Conservation (phyloP, 2,888 invertebrate species). For the Drosophila demipolita region DNA sequence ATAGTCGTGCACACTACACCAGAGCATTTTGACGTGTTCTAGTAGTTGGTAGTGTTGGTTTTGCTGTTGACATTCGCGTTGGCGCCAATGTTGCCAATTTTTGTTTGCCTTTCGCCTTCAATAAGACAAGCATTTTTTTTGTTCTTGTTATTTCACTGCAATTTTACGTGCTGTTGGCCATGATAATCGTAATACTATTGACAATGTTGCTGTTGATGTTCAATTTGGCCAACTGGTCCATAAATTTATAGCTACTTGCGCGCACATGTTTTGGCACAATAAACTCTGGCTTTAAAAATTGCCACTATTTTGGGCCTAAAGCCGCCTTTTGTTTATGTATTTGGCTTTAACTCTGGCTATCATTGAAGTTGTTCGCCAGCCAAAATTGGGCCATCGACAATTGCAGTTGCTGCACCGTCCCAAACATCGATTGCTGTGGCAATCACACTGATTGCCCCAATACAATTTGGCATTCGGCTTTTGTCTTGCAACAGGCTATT, state of each 20-base stretch:
- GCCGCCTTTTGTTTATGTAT: constrained; percentile 17
- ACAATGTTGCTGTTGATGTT: constrained; percentile 57
- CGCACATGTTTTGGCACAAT: constrained; percentile 29
- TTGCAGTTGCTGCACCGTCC: constrained; percentile 31
- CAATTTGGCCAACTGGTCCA: constrained; percentile 55
- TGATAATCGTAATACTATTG: constrained; percentile 68
- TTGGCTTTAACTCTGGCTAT: neutral
- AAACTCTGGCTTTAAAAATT: constrained; percentile 26
- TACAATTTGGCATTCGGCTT: constrained; percentile 62
- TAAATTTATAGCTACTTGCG: constrained; percentile 55
- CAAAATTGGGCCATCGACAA: constrained; percentile 46
- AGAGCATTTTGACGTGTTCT: neutral
- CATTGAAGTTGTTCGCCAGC: neutral
- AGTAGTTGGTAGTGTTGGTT: constrained; percentile 21
- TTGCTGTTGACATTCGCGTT: constrained; percentile 56
- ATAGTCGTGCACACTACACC: neutral
- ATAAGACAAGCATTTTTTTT: constrained; percentile 57
- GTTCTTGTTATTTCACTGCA: constrained; percentile 51
- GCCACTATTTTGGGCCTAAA: constrained; percentile 12
- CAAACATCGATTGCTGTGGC: constrained; percentile 32
- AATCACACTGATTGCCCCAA: constrained; percentile 69
- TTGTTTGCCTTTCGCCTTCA: constrained; percentile 52
- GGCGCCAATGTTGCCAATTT: constrained; percentile 68
- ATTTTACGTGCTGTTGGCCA: constrained; percentile 75
- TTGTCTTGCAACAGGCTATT: constrained; percentile 68